Base-by-base conservation (phyloP, 2,888 invertebrate genomes). In the Cheilosia impressa region DNA sequence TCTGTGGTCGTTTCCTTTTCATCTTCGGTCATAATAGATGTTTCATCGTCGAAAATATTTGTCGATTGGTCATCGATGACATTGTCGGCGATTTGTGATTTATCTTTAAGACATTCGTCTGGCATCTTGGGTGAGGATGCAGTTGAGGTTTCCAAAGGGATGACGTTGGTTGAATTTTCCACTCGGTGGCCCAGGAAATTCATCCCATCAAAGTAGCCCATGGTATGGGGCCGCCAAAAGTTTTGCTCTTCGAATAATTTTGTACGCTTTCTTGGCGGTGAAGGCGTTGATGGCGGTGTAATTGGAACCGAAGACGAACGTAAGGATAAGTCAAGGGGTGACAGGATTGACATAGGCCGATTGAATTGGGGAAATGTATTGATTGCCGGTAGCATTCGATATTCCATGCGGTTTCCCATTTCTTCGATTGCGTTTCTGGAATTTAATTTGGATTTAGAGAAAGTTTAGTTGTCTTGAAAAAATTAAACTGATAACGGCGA, bases 281-380 rank as follows among this genome's bases (percentile, higher is more conserved):
- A 93, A 34, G 92, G 92, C 52, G 92, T 92, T 63, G 92, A 90
- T 41, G 92, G 92, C 50, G 92, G 92, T 55, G 92, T 92, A 81
- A 92, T 92, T 88, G 92, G 92, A 73, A 91, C 88, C 31, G 88
- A 87, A 22, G 91, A 87, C 19, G 92, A 89, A 43, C 92, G 89
- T 69, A 92, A 81, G 41, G 92, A 92, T 55, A 92, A 89, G 88
- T 92, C 92, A 80, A 92, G 87, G 24, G 92, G 92, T 13, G 92
- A 92, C 50, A 92, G 87, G 87, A 91, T 78, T 76, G 89, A 88
- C 65, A 85, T 88, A 68, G 88, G 88, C 73, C 88, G 89, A 87
- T 89, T 89, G 87, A 92, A 92, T 89, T 91, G 91, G 65, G 91
- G 89, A 90, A 92, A 92, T 88, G 91, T 90, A 82, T 89, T 92